Conservation (phyloP, 1,140 invertebrate species). For the Telenomus remus region DNA sequence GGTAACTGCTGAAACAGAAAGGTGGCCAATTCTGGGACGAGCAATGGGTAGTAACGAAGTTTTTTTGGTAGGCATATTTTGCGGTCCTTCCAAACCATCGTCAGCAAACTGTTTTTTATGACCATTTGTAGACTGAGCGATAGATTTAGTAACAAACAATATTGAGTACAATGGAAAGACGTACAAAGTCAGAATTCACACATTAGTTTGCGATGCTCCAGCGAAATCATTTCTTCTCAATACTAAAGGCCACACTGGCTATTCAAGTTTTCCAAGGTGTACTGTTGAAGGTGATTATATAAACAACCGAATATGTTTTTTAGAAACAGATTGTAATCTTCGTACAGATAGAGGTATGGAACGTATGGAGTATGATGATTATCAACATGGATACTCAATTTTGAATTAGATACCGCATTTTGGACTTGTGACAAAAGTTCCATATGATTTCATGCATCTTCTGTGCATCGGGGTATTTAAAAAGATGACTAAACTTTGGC, state of each 20-base stretch:
- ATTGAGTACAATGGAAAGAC: slow-evolving; percentile 9
- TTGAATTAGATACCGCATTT: not conserved
- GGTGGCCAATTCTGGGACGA: slow-evolving; percentile 45
- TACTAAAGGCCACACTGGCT: slow-evolving; percentile 44
- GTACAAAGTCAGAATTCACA: slow-evolving; percentile 21
- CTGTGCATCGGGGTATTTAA: slow-evolving; percentile 10
- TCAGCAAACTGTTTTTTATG: slow-evolving; percentile 24
- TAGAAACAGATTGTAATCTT: slow-evolving; percentile 7
- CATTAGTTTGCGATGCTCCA: slow-evolving; percentile 48
- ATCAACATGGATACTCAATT: slow-evolving; percentile 16
- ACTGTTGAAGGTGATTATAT: slow-evolving; percentile 17
- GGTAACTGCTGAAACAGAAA: slow-evolving; percentile 1
- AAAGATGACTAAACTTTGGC: slow-evolving; percentile 7
- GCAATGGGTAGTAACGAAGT: slow-evolving; percentile 6
- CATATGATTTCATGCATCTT: slow-evolving; percentile 9
- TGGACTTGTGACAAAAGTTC: not conserved
- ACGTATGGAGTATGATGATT: slow-evolving; percentile 17
- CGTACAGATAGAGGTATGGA: slow-evolving; percentile 20
- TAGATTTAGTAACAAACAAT: slow-evolving; percentile 13
- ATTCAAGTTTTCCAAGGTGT: slow-evolving; percentile 44
- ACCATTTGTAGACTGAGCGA: slow-evolving; percentile 36
- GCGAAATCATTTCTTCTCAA: slow-evolving; percentile 47
- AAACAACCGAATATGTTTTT: slow-evolving; percentile 9
- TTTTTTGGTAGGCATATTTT: slow-evolving; percentile 36
- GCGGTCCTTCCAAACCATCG: slow-evolving; percentile 31